Percentiles rank a stretch among this genome's conserved stretches.
Evolutionary conservation across 2,888 invertebrate species (phyloP).

Genomic region (Pseudococcus longispinus): DNA sequence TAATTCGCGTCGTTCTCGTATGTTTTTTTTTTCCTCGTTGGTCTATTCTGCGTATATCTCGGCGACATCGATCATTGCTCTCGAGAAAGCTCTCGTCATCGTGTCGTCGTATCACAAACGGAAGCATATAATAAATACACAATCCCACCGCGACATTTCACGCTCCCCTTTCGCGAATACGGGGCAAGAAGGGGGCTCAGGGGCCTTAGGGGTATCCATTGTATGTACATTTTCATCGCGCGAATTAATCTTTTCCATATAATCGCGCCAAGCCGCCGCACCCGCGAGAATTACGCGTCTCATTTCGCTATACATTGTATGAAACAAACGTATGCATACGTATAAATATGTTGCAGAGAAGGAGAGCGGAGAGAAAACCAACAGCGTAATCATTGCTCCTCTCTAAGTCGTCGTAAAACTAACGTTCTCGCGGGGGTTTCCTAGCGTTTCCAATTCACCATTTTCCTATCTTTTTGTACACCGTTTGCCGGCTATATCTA

Average conservation of each 20-base stretch:
- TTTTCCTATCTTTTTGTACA: neutral
- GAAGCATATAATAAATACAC: neutral
- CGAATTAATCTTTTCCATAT: neutral
- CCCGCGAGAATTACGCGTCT: neutral
- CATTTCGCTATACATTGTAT: neutral
- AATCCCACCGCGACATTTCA: neutral
- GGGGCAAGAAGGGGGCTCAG: neutral
- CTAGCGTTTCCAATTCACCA: neutral
- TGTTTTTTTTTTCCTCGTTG: neutral
- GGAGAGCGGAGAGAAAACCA: neutral
- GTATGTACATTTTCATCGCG: neutral
- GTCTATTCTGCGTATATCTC: neutral
- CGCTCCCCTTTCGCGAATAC: neutral
- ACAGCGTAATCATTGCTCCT: neutral
- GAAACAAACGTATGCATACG: neutral
- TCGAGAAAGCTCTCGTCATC: neutral
- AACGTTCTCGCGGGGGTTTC: slow-evolving; percentile 5
- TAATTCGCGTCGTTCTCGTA: neutral
- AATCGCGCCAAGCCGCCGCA: neutral
- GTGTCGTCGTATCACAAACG: neutral
- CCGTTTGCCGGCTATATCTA: neutral
- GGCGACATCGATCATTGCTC: neutral
- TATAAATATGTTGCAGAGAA: too few species aligned
- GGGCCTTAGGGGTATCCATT: neutral
- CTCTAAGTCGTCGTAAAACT: neutral